phyloP scores from a whole-genome alignment of 1,140 invertebrate species.

The Battus philenor region DNA sequence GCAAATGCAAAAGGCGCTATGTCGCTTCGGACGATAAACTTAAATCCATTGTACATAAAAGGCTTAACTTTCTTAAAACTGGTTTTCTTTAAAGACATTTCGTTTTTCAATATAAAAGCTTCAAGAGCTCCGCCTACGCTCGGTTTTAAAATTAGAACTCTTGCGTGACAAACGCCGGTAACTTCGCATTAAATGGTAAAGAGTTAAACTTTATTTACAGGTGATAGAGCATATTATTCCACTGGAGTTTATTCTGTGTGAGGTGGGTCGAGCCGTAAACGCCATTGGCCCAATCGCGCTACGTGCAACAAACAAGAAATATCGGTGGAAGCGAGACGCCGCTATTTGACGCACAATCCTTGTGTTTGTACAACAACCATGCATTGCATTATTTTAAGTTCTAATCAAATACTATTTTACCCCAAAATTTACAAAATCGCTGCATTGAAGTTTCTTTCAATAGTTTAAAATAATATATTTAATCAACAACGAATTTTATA shows the following conservation, averaged over 20 bases:
- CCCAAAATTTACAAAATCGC: too few relatives aligned
- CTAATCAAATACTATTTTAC: too few relatives aligned
- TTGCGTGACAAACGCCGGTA: slow-evolving; percentile 72
- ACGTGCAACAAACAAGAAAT: slow-evolving; percentile 70
- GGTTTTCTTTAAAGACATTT: slow-evolving; percentile 72
- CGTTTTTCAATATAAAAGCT: slow-evolving; percentile 72
- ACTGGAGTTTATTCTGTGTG: slow-evolving; percentile 61
- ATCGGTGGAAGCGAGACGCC: slow-evolving; percentile 55
- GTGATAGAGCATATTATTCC: slow-evolving; percentile 66
- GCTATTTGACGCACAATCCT: slow-evolving; percentile 26
- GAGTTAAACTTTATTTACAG: slow-evolving; percentile 68
- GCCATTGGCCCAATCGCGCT: slow-evolving; percentile 67
- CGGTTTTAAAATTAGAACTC: slow-evolving; percentile 74
- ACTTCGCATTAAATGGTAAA: slow-evolving; percentile 64
- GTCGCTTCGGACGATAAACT: slow-evolving; percentile 50
- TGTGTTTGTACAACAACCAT: slow-evolving; percentile 7
- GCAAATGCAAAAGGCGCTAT: slow-evolving; percentile 52
- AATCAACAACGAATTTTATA: too few relatives aligned
- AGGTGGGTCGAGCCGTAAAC: slow-evolving; percentile 71
- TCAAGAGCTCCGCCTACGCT: slow-evolving; percentile 71
- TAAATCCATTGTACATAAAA: slow-evolving; percentile 64
- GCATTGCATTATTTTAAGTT: too few relatives aligned
- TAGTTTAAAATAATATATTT: too few relatives aligned
- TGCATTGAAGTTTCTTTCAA: too few relatives aligned
- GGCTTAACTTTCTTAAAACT: slow-evolving; percentile 72